Evolutionary conservation across 2,888 invertebrate genomes (phyloP).

Genomic region (Tipula helvola): DNA sequence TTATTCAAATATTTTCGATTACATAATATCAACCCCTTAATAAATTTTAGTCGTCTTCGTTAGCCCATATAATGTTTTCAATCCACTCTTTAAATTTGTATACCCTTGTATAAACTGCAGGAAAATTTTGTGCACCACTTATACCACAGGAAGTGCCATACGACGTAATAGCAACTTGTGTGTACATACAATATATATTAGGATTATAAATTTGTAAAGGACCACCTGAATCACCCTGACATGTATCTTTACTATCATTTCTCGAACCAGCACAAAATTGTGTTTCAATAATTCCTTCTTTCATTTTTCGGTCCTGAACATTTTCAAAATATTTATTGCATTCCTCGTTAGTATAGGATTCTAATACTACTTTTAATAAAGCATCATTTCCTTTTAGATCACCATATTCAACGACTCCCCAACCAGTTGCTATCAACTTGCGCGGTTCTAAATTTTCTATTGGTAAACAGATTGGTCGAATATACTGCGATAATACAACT

Average conservation of each 20-base stretch:
- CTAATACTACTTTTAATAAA: conserved; percentile 37
- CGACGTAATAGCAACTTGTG: conserved; percentile 40
- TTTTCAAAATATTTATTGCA: conserved; percentile 30
- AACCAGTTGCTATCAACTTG: conserved; percentile 31
- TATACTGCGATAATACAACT: conserved; percentile 24
- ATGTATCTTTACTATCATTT: conserved; percentile 37
- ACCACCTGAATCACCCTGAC: conserved; percentile 54
- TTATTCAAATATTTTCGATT: too few species aligned
- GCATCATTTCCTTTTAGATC: conserved; percentile 22
- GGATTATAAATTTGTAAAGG: conserved; percentile 38
- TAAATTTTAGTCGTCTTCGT: background rate
- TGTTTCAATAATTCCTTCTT: conserved; percentile 35
- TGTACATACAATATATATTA: conserved; percentile 33
- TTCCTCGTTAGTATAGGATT: conserved; percentile 23
- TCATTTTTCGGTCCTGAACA: conserved; percentile 21
- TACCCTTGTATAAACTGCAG: conserved; percentile 43
- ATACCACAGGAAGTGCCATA: conserved; percentile 36
- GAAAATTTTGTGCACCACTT: conserved; percentile 24
- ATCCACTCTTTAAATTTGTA: conserved; percentile 41
- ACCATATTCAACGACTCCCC: conserved; percentile 29
- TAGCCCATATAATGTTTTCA: conserved; percentile 40
- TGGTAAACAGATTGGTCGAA: conserved; percentile 31
- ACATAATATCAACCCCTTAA: background rate
- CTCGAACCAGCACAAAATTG: conserved; percentile 44
- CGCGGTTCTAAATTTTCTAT: conserved; percentile 17